phyloP scores from a whole-genome alignment of 2,888 invertebrate species.

The Parnassius apollo region DNA sequence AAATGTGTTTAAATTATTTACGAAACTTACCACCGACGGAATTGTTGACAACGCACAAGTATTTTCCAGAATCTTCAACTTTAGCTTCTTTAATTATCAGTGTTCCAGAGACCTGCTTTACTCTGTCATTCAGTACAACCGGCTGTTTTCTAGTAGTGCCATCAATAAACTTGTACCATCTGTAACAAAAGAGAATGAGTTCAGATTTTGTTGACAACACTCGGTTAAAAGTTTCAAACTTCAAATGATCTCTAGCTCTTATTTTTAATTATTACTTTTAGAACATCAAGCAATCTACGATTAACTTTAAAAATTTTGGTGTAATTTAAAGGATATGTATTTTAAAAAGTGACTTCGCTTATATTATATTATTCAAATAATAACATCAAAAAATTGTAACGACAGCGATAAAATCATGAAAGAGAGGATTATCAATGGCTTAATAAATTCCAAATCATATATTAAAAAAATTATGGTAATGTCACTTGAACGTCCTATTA shows the following conservation, averaged over 20 bases:
- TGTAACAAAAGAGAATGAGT: constrained; percentile 83
- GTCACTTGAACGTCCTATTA: constrained; percentile 7
- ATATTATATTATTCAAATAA: too few relatives aligned
- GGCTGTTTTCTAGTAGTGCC: constrained; percentile 92
- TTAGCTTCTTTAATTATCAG: constrained; percentile 94
- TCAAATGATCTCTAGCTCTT: background rate
- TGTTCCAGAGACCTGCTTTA: constrained; percentile 96
- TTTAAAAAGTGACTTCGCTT: too few relatives aligned
- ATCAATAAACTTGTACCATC: constrained; percentile 97
- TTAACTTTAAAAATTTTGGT: too few relatives aligned
- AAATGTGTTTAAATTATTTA: too few relatives aligned
- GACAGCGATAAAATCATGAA: too few relatives aligned
- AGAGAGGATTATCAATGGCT: too few relatives aligned
- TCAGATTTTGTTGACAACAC: constrained; percentile 38
- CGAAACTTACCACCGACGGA: constrained; percentile 87
- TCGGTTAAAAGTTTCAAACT: background rate
- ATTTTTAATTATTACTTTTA: constrained; percentile 1
- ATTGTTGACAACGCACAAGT: constrained; percentile 96
- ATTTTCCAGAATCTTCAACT: constrained; percentile 96
- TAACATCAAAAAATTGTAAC: too few relatives aligned
- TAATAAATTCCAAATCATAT: background rate
- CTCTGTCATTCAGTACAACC: constrained; percentile 93
- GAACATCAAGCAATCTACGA: background rate
- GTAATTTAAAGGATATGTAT: too few relatives aligned
- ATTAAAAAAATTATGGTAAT: background rate